phyloP scores from a whole-genome alignment of 2,888 invertebrate species.

The Drosophila conformis region DNA sequence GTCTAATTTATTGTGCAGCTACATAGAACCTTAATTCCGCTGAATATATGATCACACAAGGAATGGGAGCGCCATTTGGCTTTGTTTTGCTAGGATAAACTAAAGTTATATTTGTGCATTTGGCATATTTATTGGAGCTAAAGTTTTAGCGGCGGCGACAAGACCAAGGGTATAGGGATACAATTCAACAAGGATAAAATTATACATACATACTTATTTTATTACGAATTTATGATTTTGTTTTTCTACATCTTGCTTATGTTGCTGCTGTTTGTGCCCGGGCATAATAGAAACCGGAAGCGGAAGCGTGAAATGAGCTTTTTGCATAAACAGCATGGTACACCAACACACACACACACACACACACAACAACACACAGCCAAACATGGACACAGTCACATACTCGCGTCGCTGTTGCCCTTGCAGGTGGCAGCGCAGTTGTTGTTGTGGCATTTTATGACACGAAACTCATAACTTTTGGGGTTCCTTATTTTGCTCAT shows the following conservation, averaged over 20 bases:
- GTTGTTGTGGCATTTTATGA: slow-evolving; percentile 66
- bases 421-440: slow-evolving; percentile 67
- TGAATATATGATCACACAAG: neutral
- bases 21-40: slow-evolving; percentile 24
- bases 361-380: neutral
- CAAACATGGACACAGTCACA: slow-evolving; percentile 1
- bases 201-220: slow-evolving; percentile 74
- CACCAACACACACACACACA: slow-evolving; percentile 25
- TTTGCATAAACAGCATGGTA: slow-evolving; percentile 72
- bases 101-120: slow-evolving; percentile 66
- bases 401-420: slow-evolving; percentile 25
- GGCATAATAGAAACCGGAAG: slow-evolving; percentile 73
- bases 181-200: slow-evolving; percentile 61
- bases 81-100: slow-evolving; percentile 52
- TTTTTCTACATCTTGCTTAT: slow-evolving; percentile 58
- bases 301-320: slow-evolving; percentile 81
- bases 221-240: slow-evolving; percentile 81
- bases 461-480: slow-evolving; percentile 77
- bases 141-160: slow-evolving; percentile 49
- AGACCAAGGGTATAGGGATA: slow-evolving; percentile 46
- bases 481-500: slow-evolving; percentile 77
- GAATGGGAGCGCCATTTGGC: slow-evolving; percentile 5
- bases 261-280: slow-evolving; percentile 22
- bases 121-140: slow-evolving; percentile 59
- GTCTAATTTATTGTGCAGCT: slow-evolving; percentile 50